phyloP scores from a whole-genome alignment of 2,113 vertebrate genomes.

The Chlamydotis undulata region DNA sequence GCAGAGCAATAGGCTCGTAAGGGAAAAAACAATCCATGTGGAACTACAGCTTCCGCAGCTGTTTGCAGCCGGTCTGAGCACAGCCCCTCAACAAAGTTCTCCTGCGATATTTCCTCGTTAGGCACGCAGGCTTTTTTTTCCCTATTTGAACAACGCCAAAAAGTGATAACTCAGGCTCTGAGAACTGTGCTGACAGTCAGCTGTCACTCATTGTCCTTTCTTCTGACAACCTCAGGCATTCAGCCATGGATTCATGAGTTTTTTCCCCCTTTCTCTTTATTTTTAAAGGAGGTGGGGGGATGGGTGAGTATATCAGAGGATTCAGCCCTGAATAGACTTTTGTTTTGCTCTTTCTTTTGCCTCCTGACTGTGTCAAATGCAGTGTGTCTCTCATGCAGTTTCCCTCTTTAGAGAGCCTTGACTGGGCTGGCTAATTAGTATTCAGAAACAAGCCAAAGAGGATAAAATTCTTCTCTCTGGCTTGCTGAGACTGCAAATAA shows the following conservation, averaged over 20 bases:
- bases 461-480: constrained; percentile 76
- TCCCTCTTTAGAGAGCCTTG: constrained; percentile 79
- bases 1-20: background rate
- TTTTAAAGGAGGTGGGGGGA: constrained; percentile 83
- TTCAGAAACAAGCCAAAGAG: constrained; percentile 85
- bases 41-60: background rate
- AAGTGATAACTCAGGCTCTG: constrained; percentile 75
- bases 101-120: constrained; percentile 56
- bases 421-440: constrained; percentile 88
- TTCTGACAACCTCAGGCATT: constrained; percentile 81
- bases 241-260: constrained; percentile 78
- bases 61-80: background rate
- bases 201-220: constrained; percentile 85
- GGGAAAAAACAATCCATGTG: constrained; percentile 45
- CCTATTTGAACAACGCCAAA: constrained; percentile 67
- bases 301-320: constrained; percentile 83
- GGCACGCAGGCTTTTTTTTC: background rate
- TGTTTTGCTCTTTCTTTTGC: constrained; percentile 92
- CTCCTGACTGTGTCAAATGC: constrained; percentile 92
- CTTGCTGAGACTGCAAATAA: constrained; percentile 84
- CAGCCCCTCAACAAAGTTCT: constrained; percentile 26
- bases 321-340: constrained; percentile 92
- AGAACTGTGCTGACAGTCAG: constrained; percentile 82
- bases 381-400: constrained; percentile 85
- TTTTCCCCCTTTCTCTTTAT: constrained; percentile 68